phyloP scores from a whole-genome alignment of 1,140 invertebrate species.

The Drosophila pseudoobscura region DNA sequence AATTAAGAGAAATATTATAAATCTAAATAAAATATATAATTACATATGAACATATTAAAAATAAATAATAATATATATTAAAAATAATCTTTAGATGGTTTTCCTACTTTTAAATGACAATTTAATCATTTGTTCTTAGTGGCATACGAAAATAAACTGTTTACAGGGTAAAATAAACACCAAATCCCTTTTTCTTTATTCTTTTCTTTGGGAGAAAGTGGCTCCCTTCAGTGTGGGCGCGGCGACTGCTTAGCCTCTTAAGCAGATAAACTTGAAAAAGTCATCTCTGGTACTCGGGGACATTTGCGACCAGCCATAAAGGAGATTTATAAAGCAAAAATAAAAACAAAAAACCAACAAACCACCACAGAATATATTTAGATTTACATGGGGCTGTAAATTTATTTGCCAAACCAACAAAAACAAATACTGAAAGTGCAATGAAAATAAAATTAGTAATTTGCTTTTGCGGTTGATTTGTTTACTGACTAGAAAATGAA shows the following conservation, averaged over 20 bases:
- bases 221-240: constrained; percentile 5
- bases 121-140: too few species aligned
- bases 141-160: too few species aligned
- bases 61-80: too few species aligned
- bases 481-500: constrained; percentile 39
- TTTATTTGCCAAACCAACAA: constrained; percentile 7
- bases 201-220: background rate
- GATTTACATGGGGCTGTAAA: constrained; percentile 3
- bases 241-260: constrained; percentile 28
- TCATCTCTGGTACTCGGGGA: constrained; percentile 14
- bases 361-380: too few species aligned
- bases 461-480: constrained; percentile 50
- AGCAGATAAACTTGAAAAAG: constrained; percentile 41
- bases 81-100: too few species aligned
- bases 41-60: too few species aligned
- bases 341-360: background rate
- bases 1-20: too few species aligned
- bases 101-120: too few species aligned
- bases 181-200: background rate
- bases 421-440: constrained; percentile 28
- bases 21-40: too few species aligned
- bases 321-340: constrained; percentile 28
- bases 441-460: constrained; percentile 55
- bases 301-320: constrained; percentile 36
- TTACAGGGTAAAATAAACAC: background rate